Conservation (phyloP, 2,113 vertebrate genomes). For the Dicerorhinus sumatrensis region DNA sequence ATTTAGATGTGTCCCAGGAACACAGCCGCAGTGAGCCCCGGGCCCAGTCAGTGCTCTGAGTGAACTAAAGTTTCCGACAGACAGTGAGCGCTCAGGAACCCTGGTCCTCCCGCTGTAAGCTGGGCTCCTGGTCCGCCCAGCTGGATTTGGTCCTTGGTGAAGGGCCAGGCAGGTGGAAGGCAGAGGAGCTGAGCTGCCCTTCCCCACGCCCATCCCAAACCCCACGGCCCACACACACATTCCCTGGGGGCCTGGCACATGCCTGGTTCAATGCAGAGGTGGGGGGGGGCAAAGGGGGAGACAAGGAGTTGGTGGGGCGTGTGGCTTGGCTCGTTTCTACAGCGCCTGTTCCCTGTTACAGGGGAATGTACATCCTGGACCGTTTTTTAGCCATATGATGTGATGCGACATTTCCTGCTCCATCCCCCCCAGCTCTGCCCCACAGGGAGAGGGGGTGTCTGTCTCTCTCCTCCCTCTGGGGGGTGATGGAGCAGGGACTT, state of each 20-base stretch:
- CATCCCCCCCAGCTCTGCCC: not conserved
- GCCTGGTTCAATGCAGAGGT: not conserved
- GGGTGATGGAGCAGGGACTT: not conserved
- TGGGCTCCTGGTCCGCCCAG: not conserved
- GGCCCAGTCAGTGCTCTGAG: not conserved
- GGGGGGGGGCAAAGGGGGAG: too few relatives aligned
- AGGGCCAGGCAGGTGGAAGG: not conserved
- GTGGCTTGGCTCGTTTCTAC: not conserved
- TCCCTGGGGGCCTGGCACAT: fast-evolving
- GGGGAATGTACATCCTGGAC: not conserved
- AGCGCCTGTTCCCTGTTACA: too few relatives aligned
- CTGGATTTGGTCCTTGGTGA: not conserved
- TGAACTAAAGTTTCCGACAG: not conserved
- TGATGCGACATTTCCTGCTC: not conserved
- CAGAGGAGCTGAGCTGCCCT: not conserved
- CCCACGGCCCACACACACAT: fast-evolving
- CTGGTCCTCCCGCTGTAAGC: not conserved
- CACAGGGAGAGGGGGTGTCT: not conserved
- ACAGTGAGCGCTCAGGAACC: fast-evolving
- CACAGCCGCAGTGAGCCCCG: fast-evolving
- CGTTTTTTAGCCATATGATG: not conserved
- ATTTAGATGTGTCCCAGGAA: not conserved
- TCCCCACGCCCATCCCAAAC: too few relatives aligned
- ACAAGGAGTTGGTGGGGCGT: not conserved
- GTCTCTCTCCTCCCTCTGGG: not conserved